A percentile compares a stretch with the other conserved stretches of the same genome.
Conservation (phyloP, 2,797 vertebrate species). For the Sciaenops ocellatus region DNA sequence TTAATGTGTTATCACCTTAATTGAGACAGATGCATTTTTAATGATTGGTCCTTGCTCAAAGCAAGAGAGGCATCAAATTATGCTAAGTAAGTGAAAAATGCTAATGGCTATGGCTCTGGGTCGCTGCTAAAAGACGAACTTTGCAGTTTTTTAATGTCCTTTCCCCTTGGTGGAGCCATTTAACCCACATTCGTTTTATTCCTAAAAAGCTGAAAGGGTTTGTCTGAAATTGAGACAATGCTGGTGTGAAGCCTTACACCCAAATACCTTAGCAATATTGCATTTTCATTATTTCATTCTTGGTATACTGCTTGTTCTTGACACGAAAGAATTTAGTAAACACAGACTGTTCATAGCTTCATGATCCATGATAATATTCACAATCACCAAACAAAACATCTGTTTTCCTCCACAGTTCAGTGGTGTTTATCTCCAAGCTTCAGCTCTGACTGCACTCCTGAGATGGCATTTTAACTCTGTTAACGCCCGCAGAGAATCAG, state of each 20-base stretch:
- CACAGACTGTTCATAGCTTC: slow-evolving; percentile 1
- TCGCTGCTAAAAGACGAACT: slow-evolving; percentile 58
- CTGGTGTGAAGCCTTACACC: not conserved
- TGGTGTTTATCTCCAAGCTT: slow-evolving; percentile 33
- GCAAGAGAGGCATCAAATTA: slow-evolving; percentile 77
- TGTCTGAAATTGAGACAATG: not conserved
- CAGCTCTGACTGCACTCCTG: slow-evolving; percentile 30
- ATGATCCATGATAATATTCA: slow-evolving; percentile 20
- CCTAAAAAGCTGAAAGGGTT: slow-evolving; percentile 35
- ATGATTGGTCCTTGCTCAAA: slow-evolving; percentile 69
- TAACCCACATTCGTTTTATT: slow-evolving; percentile 48
- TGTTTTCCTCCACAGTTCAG: slow-evolving; percentile 37
- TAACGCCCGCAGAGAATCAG: slow-evolving; percentile 31
- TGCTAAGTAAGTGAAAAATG: slow-evolving; percentile 78
- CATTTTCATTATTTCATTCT: not conserved
- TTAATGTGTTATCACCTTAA: slow-evolving; percentile 70
- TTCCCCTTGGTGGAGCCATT: slow-evolving; percentile 43
- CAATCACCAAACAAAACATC: slow-evolving; percentile 44
- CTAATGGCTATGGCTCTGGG: slow-evolving; percentile 64
- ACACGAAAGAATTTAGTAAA: slow-evolving; percentile 14
- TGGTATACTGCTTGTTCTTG: not conserved
- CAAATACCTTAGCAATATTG: not conserved
- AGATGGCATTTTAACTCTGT: slow-evolving; percentile 39
- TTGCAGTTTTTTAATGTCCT: slow-evolving; percentile 61
- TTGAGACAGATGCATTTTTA: slow-evolving; percentile 85